Evolutionary conservation across 2,797 vertebrate genomes (phyloP), one percentile per base, ranked within the genome.

Genomic region (Lepidocolaptes lacrymiger): DNA sequence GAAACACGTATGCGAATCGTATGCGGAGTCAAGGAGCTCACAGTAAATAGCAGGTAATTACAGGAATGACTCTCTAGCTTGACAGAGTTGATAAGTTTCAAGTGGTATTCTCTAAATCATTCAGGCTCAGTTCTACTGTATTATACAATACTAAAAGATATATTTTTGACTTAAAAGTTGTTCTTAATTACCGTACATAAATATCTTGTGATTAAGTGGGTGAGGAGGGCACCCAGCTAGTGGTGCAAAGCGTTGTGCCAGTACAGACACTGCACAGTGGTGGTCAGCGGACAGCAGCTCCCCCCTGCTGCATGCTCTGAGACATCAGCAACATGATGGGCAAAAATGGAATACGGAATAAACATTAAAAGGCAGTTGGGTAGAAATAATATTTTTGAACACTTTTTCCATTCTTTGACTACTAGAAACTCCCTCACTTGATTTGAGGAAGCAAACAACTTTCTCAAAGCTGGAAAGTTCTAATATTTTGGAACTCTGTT

Each of bases 401-500:
- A 56, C 63, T 96, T 92, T 97, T 96, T 96, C 87, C 79, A 73
- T 91, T 92, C 79, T 95, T 96, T 95, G 91, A 93, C 62, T 76
- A 67, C 82, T 93, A 92, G 82, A 96, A 96, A 92, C 95, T 94
- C 89, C 76, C 69, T 93, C 66, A 82, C 59, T 76, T 85, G 0
- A 79, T 94, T 83, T 93, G 81, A 95, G 91, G 94, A 83, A 91
- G 92, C 86, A 96, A 93, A 94, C 89, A 97, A 96, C 84, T 84
- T 90, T 79, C 87, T 95, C 64, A 91, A 95, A 97, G 68, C 85
- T 95, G 96, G 94, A 96, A 96, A 94, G 93, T 95, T 95, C 84
- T 84, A 87, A 92, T 89, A 94, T 87, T 96, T 93, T 97, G 95
- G 95, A 95, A 94, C 83, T 66, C 69, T 83, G 46, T 55, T 92